These are phyloP conservation scores for Bettongia penicillata DNA, from an alignment of 2,113 vertebrate genomes.

Conservation along the genomic window DNA sequence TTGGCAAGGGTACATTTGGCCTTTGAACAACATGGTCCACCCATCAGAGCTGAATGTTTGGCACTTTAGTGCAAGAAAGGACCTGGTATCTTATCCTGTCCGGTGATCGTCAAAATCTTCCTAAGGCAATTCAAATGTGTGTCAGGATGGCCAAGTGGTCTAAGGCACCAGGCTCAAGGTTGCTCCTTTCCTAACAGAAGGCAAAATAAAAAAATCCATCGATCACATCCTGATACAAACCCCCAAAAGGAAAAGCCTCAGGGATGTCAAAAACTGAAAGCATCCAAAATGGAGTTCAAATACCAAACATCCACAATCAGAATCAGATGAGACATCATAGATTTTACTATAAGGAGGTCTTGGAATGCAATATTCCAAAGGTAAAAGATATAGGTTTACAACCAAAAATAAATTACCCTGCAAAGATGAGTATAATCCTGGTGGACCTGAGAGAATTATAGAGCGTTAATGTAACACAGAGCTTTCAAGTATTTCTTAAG, in stretches of 20 bases:
- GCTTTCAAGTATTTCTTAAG: background rate
- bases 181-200: no score
- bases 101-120: no score
- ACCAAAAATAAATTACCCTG: background rate
- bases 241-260: no score
- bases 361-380: background rate
- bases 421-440: background rate
- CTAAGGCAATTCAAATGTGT: no score
- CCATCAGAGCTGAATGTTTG: no score
- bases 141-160: no score
- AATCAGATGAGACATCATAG: background rate
- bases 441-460: background rate
- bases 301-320: background rate
- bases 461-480: background rate
- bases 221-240: no score
- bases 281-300: background rate
- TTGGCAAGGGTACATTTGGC: no score
- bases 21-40: no score
- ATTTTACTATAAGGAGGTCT: background rate
- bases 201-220: background rate
- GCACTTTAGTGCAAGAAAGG: no score
- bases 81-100: no score
- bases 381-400: background rate
- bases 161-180: no score
- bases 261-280: background rate